Percentiles rank a stretch among this genome's conserved stretches.
phyloP scores from a whole-genome alignment of 2,113 vertebrate genomes.

The Leptosomus discolor region DNA sequence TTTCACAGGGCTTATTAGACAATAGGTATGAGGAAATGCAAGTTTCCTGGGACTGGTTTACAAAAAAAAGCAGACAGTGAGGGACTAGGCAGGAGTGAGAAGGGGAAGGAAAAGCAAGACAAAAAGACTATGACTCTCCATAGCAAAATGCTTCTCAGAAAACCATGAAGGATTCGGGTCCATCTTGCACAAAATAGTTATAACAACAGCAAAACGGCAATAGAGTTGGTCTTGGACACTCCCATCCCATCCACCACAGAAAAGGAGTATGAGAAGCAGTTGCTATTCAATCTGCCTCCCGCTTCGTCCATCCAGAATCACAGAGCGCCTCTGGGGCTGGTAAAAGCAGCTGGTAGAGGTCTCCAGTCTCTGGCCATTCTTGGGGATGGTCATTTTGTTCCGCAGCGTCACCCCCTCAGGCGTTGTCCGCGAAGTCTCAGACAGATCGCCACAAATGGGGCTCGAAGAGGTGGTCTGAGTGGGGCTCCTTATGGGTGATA shows the following conservation, averaged over 20 bases:
- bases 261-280: neutral
- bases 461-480: constrained; percentile 77
- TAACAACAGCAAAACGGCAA: constrained; percentile 33
- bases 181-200: constrained; percentile 32
- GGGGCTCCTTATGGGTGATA: constrained; percentile 88
- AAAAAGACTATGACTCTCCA: neutral
- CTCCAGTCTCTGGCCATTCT: constrained; percentile 96
- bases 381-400: constrained; percentile 97
- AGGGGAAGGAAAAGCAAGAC: constrained; percentile 27
- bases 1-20: constrained; percentile 38
- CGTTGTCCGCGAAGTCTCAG: constrained; percentile 74
- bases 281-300: constrained; percentile 90
- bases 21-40: constrained; percentile 18
- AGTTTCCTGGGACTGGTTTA: neutral
- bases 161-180: neutral
- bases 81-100: neutral
- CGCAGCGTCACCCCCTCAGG: constrained; percentile 84
- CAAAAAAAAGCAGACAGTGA: neutral
- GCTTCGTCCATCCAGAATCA: constrained; percentile 94
- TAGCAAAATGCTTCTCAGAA: constrained; percentile 33
- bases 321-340: constrained; percentile 94
- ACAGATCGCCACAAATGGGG: constrained; percentile 78
- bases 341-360: constrained; percentile 99
- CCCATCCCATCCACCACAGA: neutral
- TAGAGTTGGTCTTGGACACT: constrained; percentile 14